Conservation (phyloP, 2,888 invertebrate genomes). For the Dryobotodes eremita region DNA sequence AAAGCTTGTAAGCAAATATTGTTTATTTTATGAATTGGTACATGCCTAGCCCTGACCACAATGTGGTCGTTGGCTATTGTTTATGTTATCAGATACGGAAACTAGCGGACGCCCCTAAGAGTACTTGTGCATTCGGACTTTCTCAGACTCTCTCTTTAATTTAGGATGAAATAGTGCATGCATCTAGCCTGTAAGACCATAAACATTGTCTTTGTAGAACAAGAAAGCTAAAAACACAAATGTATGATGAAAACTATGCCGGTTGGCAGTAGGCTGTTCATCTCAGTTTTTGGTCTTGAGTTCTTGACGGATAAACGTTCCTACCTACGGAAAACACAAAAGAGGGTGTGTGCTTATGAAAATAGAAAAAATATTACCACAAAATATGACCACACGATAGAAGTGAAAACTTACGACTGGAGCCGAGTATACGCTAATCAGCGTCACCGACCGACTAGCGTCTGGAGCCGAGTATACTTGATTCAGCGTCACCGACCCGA, state of each 20-base stretch:
- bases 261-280: not conserved
- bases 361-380: too few species aligned
- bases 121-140: conserved; percentile 33
- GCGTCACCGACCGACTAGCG: too few species aligned
- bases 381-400: not conserved
- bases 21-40: conserved; percentile 59
- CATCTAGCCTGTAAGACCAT: not conserved
- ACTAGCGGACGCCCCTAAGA: conserved; percentile 40
- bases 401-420: not conserved
- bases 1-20: conserved; percentile 55
- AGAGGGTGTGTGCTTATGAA: not conserved
- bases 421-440: too few species aligned
- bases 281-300: not conserved
- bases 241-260: not conserved
- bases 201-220: not conserved
- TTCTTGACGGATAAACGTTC: not conserved
- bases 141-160: conserved; percentile 43
- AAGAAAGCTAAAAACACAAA: not conserved
- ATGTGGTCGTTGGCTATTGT: conserved; percentile 53
- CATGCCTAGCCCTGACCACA: conserved; percentile 27
- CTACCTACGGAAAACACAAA: not conserved
- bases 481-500: not conserved
- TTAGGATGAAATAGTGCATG: conserved; percentile 24
- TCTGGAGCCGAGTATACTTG: not conserved
- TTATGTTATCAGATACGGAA: conserved; percentile 61